Evolutionary conservation across 2,797 vertebrate species (phyloP), one percentile per base, ranked within the genome.

Genomic region (Dermochelys coriacea): DNA sequence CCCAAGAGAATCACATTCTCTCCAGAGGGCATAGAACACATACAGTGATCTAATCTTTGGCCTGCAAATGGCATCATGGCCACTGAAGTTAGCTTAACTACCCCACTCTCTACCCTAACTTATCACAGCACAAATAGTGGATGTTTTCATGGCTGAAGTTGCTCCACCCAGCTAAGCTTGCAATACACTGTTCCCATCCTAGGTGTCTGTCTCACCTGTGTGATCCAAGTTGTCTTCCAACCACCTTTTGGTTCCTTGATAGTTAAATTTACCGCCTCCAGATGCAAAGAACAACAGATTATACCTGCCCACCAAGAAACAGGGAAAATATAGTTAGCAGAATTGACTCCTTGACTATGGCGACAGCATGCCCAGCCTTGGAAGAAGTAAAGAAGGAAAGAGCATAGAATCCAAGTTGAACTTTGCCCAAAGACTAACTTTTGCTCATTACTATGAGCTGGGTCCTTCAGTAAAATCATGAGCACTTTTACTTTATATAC

Each of bases 191-290:
- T 15, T 16, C 16, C 14, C 21, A 1, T 34, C 27, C 3, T 1
- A 4, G 68, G 23, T 47, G 41, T 68, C 61, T 47, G 14, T 68
- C 97, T 89, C 96, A 99, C 99, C 99, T 95, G 99, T 99, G 97
- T 99, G 99, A 91, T 99, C 99, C 95, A 99, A 97, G 91, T 99
- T 99, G 97, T 99, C 99, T 93, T 99, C 99, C 92, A 99, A 97
- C 99, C 99, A 99, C 49, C 99, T 98, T 96, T 99, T 99, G 78
- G 99, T 99, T 55, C 99, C 99, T 97, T 99, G 99, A 92, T 99
- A 99, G 98, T 99, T 99, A 95, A 99, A 99, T 96, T 99, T 99
- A 34, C 99, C 99, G n/a, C 99, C 99, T 90, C 99, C 99, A 2
- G 99, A 99, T 0, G 99, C 98, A 91, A 99, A 99, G 98, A 99